Percentiles rank a stretch among this genome's conserved stretches.
phyloP scores from a whole-genome alignment of 1,140 invertebrate genomes.

The Streblospio benedicti region DNA sequence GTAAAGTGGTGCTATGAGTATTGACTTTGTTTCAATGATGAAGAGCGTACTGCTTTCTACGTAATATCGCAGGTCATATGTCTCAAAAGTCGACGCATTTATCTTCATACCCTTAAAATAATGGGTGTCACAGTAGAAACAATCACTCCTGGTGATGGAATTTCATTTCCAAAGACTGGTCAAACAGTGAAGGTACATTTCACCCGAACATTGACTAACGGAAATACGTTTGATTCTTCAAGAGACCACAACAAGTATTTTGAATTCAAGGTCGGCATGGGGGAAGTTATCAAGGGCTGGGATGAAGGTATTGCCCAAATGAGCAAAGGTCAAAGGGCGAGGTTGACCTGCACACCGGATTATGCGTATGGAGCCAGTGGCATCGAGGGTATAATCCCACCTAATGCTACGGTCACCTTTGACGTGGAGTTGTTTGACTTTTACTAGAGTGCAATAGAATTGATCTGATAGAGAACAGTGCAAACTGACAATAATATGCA shows the following conservation, averaged over 20 bases:
- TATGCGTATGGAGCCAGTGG: constrained; percentile 85
- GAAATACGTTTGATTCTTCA: constrained; percentile 88
- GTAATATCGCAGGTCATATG: too few species aligned
- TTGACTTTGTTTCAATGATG: too few species aligned
- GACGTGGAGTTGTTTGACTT: constrained; percentile 60
- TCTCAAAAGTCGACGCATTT: too few species aligned
- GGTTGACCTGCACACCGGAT: constrained; percentile 75
- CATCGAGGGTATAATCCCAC: constrained; percentile 78
- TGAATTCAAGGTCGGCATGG: constrained; percentile 67
- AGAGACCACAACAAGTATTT: constrained; percentile 72
- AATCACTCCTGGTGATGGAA: too few species aligned
- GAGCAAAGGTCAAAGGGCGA: constrained; percentile 79
- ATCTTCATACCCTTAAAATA: too few species aligned
- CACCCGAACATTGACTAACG: constrained; percentile 78
- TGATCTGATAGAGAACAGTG: too few species aligned
- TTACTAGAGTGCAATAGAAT: too few species aligned
- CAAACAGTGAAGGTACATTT: constrained; percentile 83
- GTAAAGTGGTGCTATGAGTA: too few species aligned
- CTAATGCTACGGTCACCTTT: constrained; percentile 78
- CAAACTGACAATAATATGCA: too few species aligned
- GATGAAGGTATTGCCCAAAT: constrained; percentile 88
- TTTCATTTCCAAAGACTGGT: constrained; percentile 48
- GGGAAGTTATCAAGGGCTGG: constrained; percentile 85
- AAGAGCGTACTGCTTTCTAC: too few species aligned
- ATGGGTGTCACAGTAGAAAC: too few species aligned